Conservation (phyloP, 1,140 invertebrate species). For the Belonocnema kinseyi region DNA sequence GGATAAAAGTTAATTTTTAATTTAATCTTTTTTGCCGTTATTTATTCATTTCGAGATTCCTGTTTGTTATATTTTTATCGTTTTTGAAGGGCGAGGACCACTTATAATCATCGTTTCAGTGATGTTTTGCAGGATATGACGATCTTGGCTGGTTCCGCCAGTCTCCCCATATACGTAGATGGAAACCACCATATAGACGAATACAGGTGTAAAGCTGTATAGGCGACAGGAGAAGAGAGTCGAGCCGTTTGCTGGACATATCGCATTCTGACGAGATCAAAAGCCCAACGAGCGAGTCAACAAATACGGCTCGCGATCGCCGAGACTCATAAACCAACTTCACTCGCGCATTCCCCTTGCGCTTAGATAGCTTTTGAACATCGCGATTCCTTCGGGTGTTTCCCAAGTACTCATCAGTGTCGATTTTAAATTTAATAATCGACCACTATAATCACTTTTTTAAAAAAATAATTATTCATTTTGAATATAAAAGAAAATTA, state of each 20-base stretch:
- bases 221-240: conserved; percentile 33
- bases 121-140: conserved; percentile 53
- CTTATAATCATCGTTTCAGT: conserved; percentile 41
- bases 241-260: conserved; percentile 53
- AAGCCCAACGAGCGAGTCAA: conserved; percentile 61
- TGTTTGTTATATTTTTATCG: conserved; percentile 7
- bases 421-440: neutral
- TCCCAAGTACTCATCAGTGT: neutral
- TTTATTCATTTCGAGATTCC: neutral
- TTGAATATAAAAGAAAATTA: too few relatives aligned
- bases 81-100: neutral
- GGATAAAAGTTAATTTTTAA: neutral
- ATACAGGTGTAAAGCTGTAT: conserved; percentile 64
- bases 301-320: conserved; percentile 63
- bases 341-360: conserved; percentile 56
- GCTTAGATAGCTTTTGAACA: conserved; percentile 40
- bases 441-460: neutral
- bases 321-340: conserved; percentile 65
- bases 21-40: neutral
- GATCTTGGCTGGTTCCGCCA: conserved; percentile 47
- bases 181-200: conserved; percentile 54
- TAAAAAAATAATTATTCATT: too few relatives aligned
- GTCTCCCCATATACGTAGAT: conserved; percentile 57
- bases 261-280: conserved; percentile 67
- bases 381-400: neutral